phyloP scores from a whole-genome alignment of 2,797 vertebrate species.

The Channallabes apus region DNA sequence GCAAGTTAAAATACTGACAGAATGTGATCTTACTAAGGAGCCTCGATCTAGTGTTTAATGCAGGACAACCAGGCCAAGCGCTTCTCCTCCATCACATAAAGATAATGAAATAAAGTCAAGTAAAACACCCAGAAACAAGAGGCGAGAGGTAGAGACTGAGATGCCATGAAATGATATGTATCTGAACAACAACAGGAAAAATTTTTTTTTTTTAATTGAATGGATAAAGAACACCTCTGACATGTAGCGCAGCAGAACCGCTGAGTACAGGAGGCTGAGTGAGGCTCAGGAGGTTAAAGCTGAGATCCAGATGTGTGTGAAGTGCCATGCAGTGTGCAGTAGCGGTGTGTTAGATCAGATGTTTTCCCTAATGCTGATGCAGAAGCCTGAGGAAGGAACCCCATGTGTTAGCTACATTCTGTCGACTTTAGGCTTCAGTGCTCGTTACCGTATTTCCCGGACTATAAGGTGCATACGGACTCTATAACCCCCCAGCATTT shows the following conservation, averaged over 20 bases:
- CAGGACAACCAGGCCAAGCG: background rate
- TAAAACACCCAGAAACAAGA: background rate
- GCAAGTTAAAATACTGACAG: slow-evolving; percentile 10
- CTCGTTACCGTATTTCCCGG: background rate
- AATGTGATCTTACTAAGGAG: too few species aligned
- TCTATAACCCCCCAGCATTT: background rate
- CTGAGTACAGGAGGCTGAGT: background rate
- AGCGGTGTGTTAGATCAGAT: background rate
- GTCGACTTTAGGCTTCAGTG: background rate
- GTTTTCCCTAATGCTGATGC: background rate
- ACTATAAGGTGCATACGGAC: background rate
- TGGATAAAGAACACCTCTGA: background rate
- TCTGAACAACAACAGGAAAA: background rate
- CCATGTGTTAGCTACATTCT: background rate
- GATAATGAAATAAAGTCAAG: background rate
- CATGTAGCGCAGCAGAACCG: background rate
- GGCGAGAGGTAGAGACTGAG: slow-evolving; percentile 38
- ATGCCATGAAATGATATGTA: slow-evolving; percentile 21
- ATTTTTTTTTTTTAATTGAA: background rate
- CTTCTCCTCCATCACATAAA: background rate
- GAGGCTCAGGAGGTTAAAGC: background rate
- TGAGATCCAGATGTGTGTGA: background rate
- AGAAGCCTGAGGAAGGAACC: background rate
- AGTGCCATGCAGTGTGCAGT: background rate
- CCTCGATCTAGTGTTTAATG: background rate